Evolutionary conservation across 30 jellyfish, hydroid and myxozoan genomes (phyloP).

Genomic region (Phacellophora camtschatica): DNA sequence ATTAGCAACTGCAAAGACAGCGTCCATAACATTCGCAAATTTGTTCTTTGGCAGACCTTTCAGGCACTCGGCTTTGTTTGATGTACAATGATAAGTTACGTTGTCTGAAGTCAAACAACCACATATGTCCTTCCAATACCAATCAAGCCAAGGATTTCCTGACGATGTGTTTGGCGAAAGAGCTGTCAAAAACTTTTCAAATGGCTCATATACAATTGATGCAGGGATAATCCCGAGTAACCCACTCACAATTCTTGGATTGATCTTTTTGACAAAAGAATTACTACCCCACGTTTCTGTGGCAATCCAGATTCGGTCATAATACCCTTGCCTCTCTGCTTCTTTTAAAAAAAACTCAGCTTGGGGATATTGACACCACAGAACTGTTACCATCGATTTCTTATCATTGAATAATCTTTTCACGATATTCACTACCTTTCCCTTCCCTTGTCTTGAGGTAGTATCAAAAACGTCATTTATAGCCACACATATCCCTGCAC

Average conservation of each 20-base stretch:
- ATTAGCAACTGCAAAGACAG: conserved; percentile 91
- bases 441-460: conserved; percentile 58
- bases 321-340: conserved; percentile 63
- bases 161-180: conserved; percentile 63
- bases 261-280: conserved; percentile 32
- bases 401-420: conserved; percentile 44
- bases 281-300: conserved; percentile 94
- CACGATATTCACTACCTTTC: conserved; percentile 48
- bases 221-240: conserved; percentile 93
- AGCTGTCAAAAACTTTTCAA: conserved; percentile 30
- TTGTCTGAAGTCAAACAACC: conserved; percentile 17
- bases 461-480: conserved; percentile 79
- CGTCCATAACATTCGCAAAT: conserved; percentile 89
- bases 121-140: conserved; percentile 62
- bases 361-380: conserved; percentile 97
- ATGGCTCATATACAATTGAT: conserved; percentile 67
- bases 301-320: conserved; percentile 96
- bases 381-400: conserved; percentile 72
- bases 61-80: not conserved
- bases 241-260: conserved; percentile 90
- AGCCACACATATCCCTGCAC: conserved; percentile 80
- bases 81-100: conserved; percentile 39
- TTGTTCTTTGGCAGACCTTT: conserved; percentile 72
- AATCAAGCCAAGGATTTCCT: conserved; percentile 89
- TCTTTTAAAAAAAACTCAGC: conserved; percentile 74